phyloP scores from a whole-genome alignment of 2,888 invertebrate genomes.

The Agriopis aurantiaria region DNA sequence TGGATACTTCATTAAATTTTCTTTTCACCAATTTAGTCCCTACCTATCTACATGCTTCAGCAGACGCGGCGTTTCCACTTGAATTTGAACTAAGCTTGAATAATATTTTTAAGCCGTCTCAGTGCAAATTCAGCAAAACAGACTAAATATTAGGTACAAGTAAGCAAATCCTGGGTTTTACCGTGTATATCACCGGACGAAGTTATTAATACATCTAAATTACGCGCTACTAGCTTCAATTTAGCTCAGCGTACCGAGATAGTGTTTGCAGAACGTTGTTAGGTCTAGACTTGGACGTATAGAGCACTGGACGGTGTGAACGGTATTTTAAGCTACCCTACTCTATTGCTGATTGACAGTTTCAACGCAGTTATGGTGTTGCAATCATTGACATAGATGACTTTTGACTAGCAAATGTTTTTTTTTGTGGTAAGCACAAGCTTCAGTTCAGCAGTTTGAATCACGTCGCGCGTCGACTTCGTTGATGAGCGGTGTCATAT shows the following conservation, averaged over 20 bases:
- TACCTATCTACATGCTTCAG: background rate
- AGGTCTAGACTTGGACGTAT: conserved; percentile 34
- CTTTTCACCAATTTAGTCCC: too few species aligned
- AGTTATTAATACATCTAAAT: conserved; percentile 47
- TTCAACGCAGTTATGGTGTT: background rate
- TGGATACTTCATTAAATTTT: too few species aligned
- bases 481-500: too few species aligned
- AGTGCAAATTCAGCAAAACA: background rate
- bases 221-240: conserved; percentile 43
- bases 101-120: background rate
- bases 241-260: conserved; percentile 20
- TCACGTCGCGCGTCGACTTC: too few species aligned
- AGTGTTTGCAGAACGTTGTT: conserved; percentile 29
- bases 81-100: background rate
- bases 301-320: background rate
- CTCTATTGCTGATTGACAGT: background rate
- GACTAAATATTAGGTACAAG: background rate
- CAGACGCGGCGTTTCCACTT: background rate
- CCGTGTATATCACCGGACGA: conserved; percentile 30
- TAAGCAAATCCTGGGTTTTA: conserved; percentile 21
- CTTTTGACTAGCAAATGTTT: too few species aligned
- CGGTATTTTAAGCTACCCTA: too few species aligned
- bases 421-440: too few species aligned
- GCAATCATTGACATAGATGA: too few species aligned
- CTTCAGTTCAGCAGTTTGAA: too few species aligned